Evolutionary conservation across 2,113 vertebrate genomes (phyloP).

Genomic region (Pantherophis guttatus): DNA sequence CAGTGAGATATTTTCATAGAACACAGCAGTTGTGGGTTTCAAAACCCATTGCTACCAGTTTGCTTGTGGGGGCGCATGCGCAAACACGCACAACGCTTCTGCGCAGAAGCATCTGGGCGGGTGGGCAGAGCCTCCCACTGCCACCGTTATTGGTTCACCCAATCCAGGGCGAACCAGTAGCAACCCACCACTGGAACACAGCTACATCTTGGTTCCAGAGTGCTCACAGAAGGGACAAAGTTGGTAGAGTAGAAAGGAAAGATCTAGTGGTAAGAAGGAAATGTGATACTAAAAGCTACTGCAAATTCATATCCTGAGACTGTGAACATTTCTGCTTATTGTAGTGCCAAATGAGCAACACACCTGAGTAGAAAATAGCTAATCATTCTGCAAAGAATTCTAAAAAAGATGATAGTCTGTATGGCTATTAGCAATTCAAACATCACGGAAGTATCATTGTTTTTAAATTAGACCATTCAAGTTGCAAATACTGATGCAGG

Average conservation of each 20-base stretch:
- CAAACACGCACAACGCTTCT: too few species aligned
- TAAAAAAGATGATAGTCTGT: not conserved
- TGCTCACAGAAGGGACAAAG: not conserved
- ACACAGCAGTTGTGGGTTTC: too few species aligned
- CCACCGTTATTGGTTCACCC: too few species aligned
- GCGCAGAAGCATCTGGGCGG: too few species aligned
- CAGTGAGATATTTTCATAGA: not conserved
- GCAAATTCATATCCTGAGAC: not conserved
- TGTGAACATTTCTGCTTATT: not conserved
- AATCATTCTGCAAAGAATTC: not conserved
- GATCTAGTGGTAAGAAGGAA: not conserved
- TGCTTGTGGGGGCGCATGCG: too few species aligned
- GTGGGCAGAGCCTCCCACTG: too few species aligned
- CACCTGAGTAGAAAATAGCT: not conserved
- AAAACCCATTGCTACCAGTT: too few species aligned
- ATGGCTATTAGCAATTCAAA: not conserved
- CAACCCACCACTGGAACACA: too few species aligned
- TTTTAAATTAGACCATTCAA: not conserved
- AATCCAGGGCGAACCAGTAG: too few species aligned
- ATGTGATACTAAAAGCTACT: not conserved
- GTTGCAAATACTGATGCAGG: not conserved
- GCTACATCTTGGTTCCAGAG: not conserved
- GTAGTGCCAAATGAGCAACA: not conserved
- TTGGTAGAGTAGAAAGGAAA: not conserved
- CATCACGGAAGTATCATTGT: not conserved